Evolutionary conservation across 2,113 vertebrate genomes (phyloP).

Genomic region (Halcyon malimbica): DNA sequence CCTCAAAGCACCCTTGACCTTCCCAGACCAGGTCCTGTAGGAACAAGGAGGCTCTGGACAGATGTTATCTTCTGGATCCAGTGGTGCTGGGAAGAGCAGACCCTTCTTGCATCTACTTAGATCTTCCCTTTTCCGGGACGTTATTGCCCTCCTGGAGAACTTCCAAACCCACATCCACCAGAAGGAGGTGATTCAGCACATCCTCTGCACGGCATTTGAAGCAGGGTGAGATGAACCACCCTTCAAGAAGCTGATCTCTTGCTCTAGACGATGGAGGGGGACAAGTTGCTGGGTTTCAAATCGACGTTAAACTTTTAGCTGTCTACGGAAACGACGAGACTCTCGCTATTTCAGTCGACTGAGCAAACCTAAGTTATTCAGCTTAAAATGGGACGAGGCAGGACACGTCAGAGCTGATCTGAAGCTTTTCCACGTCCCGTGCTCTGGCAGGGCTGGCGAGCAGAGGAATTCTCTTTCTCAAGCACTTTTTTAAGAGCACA

Average conservation of each 20-base stretch:
- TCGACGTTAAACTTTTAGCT: not conserved
- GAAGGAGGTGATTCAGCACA: not conserved
- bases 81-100: fast-evolving
- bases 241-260: fast-evolving
- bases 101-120: not conserved
- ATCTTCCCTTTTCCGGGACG: not conserved
- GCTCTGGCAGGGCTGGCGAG: not conserved
- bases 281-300: not conserved
- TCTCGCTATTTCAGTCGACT: not conserved
- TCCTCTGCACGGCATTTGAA: not conserved
- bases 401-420: not conserved
- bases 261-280: fast-evolving
- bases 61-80: not conserved
- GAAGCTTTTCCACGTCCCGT: not conserved
- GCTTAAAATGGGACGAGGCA: not conserved
- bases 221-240: not conserved
- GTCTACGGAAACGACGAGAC: not conserved
- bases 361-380: not conserved
- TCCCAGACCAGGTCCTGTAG: not conserved
- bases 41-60: not conserved
- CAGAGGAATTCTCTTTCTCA: not conserved
- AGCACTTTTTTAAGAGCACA: not conserved
- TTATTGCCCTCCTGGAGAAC: not conserved
- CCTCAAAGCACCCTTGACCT: fast-evolving
- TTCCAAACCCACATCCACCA: not conserved